Conservation (phyloP, 2,113 vertebrate species). For the Oncorhynchus nerka region DNA sequence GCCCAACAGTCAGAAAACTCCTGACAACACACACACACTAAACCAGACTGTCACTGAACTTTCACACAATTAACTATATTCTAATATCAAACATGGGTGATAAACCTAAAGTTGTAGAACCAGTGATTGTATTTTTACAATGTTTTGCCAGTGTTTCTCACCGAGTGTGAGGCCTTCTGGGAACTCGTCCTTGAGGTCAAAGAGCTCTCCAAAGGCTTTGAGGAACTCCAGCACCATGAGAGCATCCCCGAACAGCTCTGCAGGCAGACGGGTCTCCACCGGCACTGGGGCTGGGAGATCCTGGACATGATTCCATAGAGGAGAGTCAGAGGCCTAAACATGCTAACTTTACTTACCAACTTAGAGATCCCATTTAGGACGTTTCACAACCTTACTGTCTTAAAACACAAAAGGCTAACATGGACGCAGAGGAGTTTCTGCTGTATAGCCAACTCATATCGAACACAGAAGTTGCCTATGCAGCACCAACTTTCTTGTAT, state of each 20-base stretch:
- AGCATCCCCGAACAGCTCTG: constrained; percentile 92
- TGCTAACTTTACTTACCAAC: no score
- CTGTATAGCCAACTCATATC: no score
- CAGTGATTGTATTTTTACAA: neutral
- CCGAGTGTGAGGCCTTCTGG: constrained; percentile 94
- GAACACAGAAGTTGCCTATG: no score
- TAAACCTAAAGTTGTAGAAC: neutral
- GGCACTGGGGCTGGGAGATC: constrained; percentile 85
- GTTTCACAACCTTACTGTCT: no score
- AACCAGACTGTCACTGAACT: no score
- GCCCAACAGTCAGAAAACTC: no score
- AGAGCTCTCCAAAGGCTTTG: constrained; percentile 91
- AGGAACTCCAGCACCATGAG: constrained; percentile 98
- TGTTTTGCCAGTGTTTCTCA: constrained; percentile 54
- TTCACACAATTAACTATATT: no score
- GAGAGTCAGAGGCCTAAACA: neutral
- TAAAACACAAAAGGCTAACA: no score
- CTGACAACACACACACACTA: constrained; percentile 5
- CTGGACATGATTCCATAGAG: constrained; percentile 59
- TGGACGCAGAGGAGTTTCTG: no score
- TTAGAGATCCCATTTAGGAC: no score
- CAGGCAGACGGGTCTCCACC: constrained; percentile 88
- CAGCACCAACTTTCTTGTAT: no score
- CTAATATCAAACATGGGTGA: neutral
- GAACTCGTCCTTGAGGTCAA: constrained; percentile 96